Base-by-base conservation (phyloP, 2,888 invertebrate genomes). In the Antitype chi region DNA sequence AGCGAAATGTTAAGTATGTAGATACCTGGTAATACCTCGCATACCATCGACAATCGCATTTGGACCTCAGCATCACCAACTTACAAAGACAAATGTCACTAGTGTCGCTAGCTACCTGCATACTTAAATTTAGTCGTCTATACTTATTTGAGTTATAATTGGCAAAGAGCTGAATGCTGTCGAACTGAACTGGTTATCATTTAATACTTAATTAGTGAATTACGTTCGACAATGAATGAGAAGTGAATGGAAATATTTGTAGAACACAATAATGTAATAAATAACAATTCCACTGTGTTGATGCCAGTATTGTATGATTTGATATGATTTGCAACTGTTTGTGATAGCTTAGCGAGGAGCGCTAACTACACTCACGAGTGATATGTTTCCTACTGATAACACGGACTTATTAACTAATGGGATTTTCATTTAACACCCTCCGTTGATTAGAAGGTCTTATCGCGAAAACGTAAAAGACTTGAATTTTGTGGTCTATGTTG, bases 351-450 rank as follows among this genome's bases (percentile, higher is more conserved):
- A 52, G 15, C 55, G 23, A 60, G 49, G 8, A 32, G 38, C 62
- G 32, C 64, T 15, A 55, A 70, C 67, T 52, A 9, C 49, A 67
- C 71, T 53, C 8, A 55, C 49, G n/a, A 28, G 32, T 59, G 17
- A 81, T 28, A 25, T 53, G 75, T 74, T 67, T 82, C 66, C 64
- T 72, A 68, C 78, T 80, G 73, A 80, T 76, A 70, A 76, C 81
- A 81, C 38, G 60, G 49, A 80, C 59, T 76, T 75, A 66, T 79
- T 76, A 47, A 75, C 73, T 69, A 64, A 76, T 64, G 62, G 70
- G 55, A 62, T 75, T 85, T 80, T 75, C 52, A 84, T 84, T 81
- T 81, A 53, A 81, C 15, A 80, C 68, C 81, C 55, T 64, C 17
- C 43, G 23, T 60, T 85, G 71, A 71, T 69, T 68, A 74, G 43